A percentile compares a stretch with the other conserved stretches of the same genome.
These are phyloP conservation scores for Leucania comma DNA, from an alignment of 2,888 invertebrate species.

Conservation along the genomic window DNA sequence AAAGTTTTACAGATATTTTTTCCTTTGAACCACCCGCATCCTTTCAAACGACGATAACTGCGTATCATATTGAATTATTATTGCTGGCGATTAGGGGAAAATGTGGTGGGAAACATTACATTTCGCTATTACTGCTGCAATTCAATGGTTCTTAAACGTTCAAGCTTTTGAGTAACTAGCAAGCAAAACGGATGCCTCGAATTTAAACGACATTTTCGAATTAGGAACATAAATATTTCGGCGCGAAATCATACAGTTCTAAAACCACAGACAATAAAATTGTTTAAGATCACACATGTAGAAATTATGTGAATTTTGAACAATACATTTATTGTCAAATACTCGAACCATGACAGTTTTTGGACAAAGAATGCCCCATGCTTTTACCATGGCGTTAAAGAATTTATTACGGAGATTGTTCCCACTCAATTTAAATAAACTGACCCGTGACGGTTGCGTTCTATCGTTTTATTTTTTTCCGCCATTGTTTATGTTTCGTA, in stretches of 20 bases:
- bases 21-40: slow-evolving; percentile 32
- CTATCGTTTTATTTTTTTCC: slow-evolving; percentile 69
- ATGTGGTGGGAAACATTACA: slow-evolving; percentile 10
- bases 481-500: slow-evolving; percentile 77
- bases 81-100: slow-evolving; percentile 34
- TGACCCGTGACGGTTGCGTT: slow-evolving; percentile 78
- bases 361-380: slow-evolving; percentile 37
- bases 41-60: slow-evolving; percentile 32
- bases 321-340: slow-evolving; percentile 45
- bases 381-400: slow-evolving; percentile 38
- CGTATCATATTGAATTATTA: slow-evolving; percentile 32
- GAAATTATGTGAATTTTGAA: slow-evolving; percentile 45
- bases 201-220: slow-evolving; percentile 26
- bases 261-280: slow-evolving; percentile 51
- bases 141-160: slow-evolving; percentile 19
- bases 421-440: slow-evolving; percentile 74
- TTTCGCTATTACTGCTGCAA: slow-evolving; percentile 2
- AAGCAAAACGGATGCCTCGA: slow-evolving; percentile 16
- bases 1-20: slow-evolving; percentile 26
- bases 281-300: slow-evolving; percentile 40
- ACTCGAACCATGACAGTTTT: slow-evolving; percentile 41
- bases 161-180: slow-evolving; percentile 4
- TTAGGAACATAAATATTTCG: slow-evolving; percentile 23
- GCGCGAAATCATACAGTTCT: slow-evolving; percentile 23
- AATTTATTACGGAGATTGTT: slow-evolving; percentile 52